A percentile compares a stretch with the other conserved stretches of the same genome.
Evolutionary conservation across 2,797 vertebrate species (phyloP).

Genomic region (Rhincodon typus): DNA sequence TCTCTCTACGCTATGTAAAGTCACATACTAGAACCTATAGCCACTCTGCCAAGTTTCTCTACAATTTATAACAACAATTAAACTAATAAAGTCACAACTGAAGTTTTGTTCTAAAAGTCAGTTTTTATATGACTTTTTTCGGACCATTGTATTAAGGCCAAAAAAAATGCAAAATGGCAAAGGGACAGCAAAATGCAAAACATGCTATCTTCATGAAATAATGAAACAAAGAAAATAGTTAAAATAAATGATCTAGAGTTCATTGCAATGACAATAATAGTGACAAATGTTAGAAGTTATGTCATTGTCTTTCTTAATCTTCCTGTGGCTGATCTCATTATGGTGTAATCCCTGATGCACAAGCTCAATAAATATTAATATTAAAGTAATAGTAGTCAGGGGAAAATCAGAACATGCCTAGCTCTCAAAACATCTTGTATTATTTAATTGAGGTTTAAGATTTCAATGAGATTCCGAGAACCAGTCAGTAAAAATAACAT

Average conservation of each 20-base stretch:
- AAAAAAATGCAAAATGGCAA: not conserved
- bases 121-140: not conserved
- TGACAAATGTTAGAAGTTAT: not conserved
- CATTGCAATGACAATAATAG: not conserved
- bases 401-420: slow-evolving; percentile 8
- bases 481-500: not conserved
- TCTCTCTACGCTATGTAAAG: slow-evolving; percentile 1
- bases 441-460: slow-evolving; percentile 4
- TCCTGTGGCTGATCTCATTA: no score
- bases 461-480: not conserved
- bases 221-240: no score
- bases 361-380: slow-evolving; percentile 19
- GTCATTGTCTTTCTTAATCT: not conserved
- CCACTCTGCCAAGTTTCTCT: slow-evolving; percentile 13
- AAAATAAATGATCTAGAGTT: not conserved
- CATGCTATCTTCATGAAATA: not conserved
- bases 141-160: not conserved
- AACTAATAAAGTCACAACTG: slow-evolving; percentile 6
- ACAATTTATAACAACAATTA: slow-evolving; percentile 30
- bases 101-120: slow-evolving; percentile 18
- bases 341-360: no score
- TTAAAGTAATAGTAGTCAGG: not conserved
- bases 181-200: not conserved
- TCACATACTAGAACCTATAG: no score
- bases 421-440: not conserved